Base-by-base conservation (phyloP, 1,140 invertebrate genomes). In the Frieseomelitta varia region DNA sequence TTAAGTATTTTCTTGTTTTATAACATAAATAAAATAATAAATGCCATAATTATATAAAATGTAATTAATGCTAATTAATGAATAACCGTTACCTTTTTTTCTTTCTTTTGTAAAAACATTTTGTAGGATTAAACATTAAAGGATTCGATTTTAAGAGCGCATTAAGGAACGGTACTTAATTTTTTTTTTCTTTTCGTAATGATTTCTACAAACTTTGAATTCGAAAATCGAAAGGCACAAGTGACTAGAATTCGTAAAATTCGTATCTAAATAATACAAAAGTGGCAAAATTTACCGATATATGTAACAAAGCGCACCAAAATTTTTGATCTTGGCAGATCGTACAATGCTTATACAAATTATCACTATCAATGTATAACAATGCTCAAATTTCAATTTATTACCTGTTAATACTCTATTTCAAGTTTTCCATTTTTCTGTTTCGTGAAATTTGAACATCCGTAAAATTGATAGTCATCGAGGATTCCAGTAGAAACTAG, bases 371-470 rank as follows among this genome's bases (percentile, higher is more conserved):
- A 73, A 53, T 24, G 27, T 30, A 39, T 39, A 17, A 58, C 24
- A 56, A 79, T 79, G 76, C 19, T 84, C 76, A 83, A 83, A 83
- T 78, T 83, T 83, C 81, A 55, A 56, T 79, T 69, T 55, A 11
- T 55, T 19, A 39, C 17, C 21, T 1, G 4, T 39, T 63, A 12
- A 24, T 11, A 3, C 19, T 58, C 10, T 12, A 76, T 34, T 47
- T 76, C 1, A 3, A 21, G 30, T 30, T 15, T 55, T 55, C 14
- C 4, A 2, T 34, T 24, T 39, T 73, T 17, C 30, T 67, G 17
- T 30, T 1, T 47, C 3, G 30, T 47, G 74, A 83, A 83, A 83
- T 83, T 83, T 83, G 81, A 83, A 69, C 81, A 81, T 65, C 19
- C 47, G 21, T 53, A 19, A 63, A 63, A 30, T 67, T 39, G 30